A percentile compares a stretch with the other conserved stretches of the same genome.
These are phyloP conservation scores for Pachliopta kotzebuea DNA, from an alignment of 2,888 invertebrate species.

Conservation along the genomic window DNA sequence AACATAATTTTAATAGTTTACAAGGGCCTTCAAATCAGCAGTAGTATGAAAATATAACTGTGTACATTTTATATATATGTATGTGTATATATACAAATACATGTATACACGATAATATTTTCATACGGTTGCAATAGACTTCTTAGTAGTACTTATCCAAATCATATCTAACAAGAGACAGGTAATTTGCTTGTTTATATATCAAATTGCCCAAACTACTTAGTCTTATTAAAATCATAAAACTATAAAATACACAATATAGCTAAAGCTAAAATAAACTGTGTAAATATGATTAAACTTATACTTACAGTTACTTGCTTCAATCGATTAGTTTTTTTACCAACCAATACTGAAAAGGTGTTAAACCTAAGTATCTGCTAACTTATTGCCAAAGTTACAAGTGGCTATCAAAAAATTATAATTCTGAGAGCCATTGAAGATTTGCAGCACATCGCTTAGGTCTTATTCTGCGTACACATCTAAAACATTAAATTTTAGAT, in stretches of 20 bases:
- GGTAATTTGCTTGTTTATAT: conserved; percentile 20
- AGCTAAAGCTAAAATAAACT: conserved; percentile 66
- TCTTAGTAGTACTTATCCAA: too few relatives aligned
- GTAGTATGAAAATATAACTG: too few relatives aligned
- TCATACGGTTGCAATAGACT: too few relatives aligned
- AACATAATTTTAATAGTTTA: too few relatives aligned
- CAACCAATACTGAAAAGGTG: conserved; percentile 76
- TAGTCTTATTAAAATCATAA: conserved; percentile 37
- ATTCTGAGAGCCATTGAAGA: conserved; percentile 38
- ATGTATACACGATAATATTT: too few relatives aligned
- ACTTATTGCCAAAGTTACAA: conserved; percentile 72
- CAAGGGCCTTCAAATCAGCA: too few relatives aligned
- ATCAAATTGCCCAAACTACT: conserved; percentile 27
- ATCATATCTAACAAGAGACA: too few relatives aligned
- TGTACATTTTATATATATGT: too few relatives aligned
- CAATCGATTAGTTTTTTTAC: conserved; percentile 59
- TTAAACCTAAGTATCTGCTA: conserved; percentile 59
- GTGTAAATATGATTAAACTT: conserved; percentile 70
- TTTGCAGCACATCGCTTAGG: conserved; percentile 27
- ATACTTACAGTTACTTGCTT: conserved; percentile 62
- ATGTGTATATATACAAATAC: too few relatives aligned
- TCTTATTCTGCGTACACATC: conserved; percentile 37
- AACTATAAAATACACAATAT: conserved; percentile 65
- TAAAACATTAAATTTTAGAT: conserved; percentile 32
- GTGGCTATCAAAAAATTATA: conserved; percentile 46